These are phyloP conservation scores for Stratiomys singularior DNA, from an alignment of 2,888 invertebrate species.

Conservation along the genomic window DNA sequence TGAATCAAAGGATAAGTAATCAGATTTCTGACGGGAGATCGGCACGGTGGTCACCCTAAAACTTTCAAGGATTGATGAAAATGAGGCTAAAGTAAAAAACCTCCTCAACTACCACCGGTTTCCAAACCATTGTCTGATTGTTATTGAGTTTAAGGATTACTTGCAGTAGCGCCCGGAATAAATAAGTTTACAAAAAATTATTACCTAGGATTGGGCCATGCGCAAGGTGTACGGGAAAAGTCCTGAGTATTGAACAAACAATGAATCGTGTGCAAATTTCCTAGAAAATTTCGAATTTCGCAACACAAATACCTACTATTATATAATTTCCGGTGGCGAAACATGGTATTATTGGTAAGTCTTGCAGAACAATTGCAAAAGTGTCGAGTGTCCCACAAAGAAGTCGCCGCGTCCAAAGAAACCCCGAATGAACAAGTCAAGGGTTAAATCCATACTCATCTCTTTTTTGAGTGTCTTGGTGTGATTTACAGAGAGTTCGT, in stretches of 20 bases:
- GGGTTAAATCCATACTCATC: too few species aligned
- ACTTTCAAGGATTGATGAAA: neutral
- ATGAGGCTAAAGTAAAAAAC: neutral
- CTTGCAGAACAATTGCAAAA: neutral
- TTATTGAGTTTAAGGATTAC: neutral
- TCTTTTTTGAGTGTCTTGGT: too few species aligned
- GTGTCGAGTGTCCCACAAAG: neutral
- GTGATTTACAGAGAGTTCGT: too few species aligned
- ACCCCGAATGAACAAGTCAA: too few species aligned
- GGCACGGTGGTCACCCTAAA: neutral
- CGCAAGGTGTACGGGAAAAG: neutral
- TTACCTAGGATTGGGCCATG: neutral
- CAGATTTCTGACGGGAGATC: too few species aligned
- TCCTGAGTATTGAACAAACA: neutral
- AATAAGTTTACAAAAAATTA: too few species aligned
- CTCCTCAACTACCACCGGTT: neutral
- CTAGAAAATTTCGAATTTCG: neutral
- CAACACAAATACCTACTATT: neutral
- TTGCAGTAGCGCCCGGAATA: neutral
- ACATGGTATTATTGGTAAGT: neutral
- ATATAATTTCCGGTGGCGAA: neutral
- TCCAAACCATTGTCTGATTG: neutral
- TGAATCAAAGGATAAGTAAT: too few species aligned
- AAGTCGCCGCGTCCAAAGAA: neutral
- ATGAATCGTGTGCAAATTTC: neutral